Conservation (phyloP, 2,113 vertebrate genomes). For the Boulengeromyrus knoepffleri region DNA sequence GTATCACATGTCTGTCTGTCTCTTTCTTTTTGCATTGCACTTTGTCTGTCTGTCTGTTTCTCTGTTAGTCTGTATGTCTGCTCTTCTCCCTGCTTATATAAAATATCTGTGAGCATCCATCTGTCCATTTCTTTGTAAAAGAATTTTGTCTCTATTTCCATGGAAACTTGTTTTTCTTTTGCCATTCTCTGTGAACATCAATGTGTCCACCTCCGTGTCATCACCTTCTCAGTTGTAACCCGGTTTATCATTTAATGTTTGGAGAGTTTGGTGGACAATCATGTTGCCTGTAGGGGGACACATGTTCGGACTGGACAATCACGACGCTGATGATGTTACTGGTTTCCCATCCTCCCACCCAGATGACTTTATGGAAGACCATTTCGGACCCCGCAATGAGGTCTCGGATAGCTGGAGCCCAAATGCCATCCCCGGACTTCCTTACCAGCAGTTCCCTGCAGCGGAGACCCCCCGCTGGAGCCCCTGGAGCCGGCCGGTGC, state of each 20-base stretch:
- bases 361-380: constrained; percentile 40
- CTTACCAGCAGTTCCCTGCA: constrained; percentile 35
- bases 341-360: background rate
- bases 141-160: background rate
- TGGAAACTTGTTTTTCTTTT: background rate
- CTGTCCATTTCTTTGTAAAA: background rate
- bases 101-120: background rate
- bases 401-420: constrained; percentile 46
- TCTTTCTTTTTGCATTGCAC: background rate
- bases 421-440: constrained; percentile 36
- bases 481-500: constrained; percentile 45
- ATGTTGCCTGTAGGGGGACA: too few relatives aligned
- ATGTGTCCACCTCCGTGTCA: background rate
- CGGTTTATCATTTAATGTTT: background rate
- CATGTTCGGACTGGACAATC: background rate
- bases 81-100: background rate
- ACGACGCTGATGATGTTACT: background rate
- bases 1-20: background rate
- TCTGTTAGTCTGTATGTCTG: background rate
- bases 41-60: background rate
- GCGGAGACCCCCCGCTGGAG: constrained; percentile 28
- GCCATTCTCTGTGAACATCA: background rate
- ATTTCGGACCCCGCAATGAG: constrained; percentile 33
- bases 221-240: background rate
- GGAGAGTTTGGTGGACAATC: background rate